Percentiles rank a stretch among this genome's conserved stretches.
Evolutionary conservation across 2,888 invertebrate genomes (phyloP).

Genomic region (Habrosyne pyritoides): DNA sequence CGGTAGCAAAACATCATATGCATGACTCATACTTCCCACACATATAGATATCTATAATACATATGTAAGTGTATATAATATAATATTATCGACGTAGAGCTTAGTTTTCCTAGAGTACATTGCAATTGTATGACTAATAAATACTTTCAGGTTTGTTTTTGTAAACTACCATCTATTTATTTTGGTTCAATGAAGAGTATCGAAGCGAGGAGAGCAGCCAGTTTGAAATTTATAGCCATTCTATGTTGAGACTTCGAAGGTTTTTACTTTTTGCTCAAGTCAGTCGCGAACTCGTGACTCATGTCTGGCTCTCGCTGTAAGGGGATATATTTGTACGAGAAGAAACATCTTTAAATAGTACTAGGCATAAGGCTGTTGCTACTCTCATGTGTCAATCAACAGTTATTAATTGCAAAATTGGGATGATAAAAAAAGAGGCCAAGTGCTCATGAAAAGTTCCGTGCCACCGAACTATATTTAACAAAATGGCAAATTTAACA

Average conservation of each 20-base stretch:
- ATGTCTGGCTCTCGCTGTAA: not conserved
- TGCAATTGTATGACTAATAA: not conserved
- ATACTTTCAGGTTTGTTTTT: not conserved
- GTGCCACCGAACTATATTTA: too few relatives aligned
- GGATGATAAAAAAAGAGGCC: too few relatives aligned
- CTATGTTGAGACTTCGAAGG: not conserved
- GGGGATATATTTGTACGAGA: not conserved
- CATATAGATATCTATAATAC: too few relatives aligned
- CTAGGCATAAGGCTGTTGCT: not conserved
- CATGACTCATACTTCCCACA: too few relatives aligned
- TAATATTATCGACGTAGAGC: too few relatives aligned
- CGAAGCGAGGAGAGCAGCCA: not conserved
- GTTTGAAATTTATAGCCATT: not conserved
- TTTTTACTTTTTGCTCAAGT: not conserved
- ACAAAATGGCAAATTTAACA: too few relatives aligned
- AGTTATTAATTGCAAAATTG: too few relatives aligned
- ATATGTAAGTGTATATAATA: too few relatives aligned
- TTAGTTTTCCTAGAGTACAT: not conserved
- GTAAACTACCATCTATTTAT: not conserved
- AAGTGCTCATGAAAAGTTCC: too few relatives aligned
- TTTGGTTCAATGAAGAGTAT: not conserved
- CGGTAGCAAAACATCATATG: too few relatives aligned
- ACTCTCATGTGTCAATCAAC: too few relatives aligned
- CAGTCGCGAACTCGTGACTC: constrained; percentile 1
- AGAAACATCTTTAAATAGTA: not conserved